Percentiles rank a stretch among this genome's conserved stretches.
These are phyloP conservation scores for Anser brachyrhynchus DNA, from an alignment of 2,113 vertebrate genomes.

Conservation along the genomic window DNA sequence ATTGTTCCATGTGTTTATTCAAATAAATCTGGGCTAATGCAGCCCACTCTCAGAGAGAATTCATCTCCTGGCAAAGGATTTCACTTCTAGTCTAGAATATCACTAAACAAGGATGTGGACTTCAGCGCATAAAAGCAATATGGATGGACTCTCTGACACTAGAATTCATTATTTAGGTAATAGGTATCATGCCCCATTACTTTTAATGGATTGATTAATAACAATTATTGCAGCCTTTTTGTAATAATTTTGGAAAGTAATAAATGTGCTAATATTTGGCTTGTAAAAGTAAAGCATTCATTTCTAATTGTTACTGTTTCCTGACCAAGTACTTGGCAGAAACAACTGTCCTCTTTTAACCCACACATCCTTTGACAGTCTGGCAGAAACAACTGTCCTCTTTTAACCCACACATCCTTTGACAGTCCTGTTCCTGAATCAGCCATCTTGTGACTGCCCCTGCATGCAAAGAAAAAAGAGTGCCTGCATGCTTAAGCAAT, in stretches of 20 bases:
- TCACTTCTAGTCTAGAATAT: background rate
- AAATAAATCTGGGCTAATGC: constrained; percentile 50
- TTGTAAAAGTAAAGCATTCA: background rate
- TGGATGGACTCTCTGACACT: background rate
- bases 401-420: background rate
- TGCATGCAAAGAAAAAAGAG: background rate
- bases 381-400: too few species aligned
- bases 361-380: background rate
- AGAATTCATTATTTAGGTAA: constrained; percentile 25
- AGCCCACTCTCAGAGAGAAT: background rate
- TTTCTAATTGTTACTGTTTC: constrained; percentile 1
- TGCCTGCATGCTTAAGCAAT: background rate
- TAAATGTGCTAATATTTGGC: constrained; percentile 4
- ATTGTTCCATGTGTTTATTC: constrained; percentile 31
- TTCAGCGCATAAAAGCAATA: background rate
- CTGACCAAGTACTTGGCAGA: background rate
- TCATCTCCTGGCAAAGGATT: background rate
- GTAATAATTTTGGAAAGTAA: constrained; percentile 19
- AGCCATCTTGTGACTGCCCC: background rate
- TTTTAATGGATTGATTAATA: constrained; percentile 53
- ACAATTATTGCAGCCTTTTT: constrained; percentile 10
- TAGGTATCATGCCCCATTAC: constrained; percentile 20
- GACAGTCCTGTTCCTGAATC: background rate
- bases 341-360: background rate
- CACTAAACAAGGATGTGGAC: background rate